Evolutionary conservation across 1,140 invertebrate genomes (phyloP).

Genomic region (Diachasma alloeum): DNA sequence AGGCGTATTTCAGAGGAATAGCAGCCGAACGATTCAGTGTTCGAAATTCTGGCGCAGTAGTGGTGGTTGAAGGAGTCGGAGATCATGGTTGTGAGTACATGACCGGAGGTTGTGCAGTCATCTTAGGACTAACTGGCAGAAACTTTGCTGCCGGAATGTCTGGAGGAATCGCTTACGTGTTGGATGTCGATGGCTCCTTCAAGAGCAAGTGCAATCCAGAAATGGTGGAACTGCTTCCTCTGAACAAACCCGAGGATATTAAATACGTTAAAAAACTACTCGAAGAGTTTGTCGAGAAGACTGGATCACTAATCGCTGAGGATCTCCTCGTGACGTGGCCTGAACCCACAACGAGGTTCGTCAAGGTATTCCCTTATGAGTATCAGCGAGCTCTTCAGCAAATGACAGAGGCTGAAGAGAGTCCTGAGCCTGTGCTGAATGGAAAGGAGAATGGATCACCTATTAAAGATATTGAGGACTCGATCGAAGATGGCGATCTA

Average conservation of each 20-base stretch:
- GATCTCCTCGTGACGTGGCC: slow-evolving; percentile 86
- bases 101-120: slow-evolving; percentile 93
- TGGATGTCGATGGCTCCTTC: slow-evolving; percentile 88
- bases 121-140: slow-evolving; percentile 92
- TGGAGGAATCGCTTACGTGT: slow-evolving; percentile 96
- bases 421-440: slow-evolving; percentile 51
- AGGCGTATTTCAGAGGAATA: slow-evolving; percentile 95
- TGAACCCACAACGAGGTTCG: slow-evolving; percentile 79
- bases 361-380: slow-evolving; percentile 97
- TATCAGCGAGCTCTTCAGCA: slow-evolving; percentile 91
- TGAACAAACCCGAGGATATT: slow-evolving; percentile 84
- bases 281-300: slow-evolving; percentile 88
- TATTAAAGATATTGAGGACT: slow-evolving; percentile 88
- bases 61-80: slow-evolving; percentile 93
- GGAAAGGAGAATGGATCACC: slow-evolving; percentile 49
- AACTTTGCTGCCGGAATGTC: slow-evolving; percentile 99
- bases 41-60: slow-evolving; percentile 93
- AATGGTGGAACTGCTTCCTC: slow-evolving; percentile 86
- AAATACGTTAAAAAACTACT: slow-evolving; percentile 81
- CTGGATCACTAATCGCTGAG: slow-evolving; percentile 86
- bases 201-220: slow-evolving; percentile 88
- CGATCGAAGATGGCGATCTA: slow-evolving; percentile 76
- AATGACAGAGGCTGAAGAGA: slow-evolving; percentile 68
- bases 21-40: slow-evolving; percentile 98
- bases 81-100: slow-evolving; percentile 99